Base-by-base conservation (phyloP, 1,140 invertebrate genomes). In the Solenopsis fugax region DNA sequence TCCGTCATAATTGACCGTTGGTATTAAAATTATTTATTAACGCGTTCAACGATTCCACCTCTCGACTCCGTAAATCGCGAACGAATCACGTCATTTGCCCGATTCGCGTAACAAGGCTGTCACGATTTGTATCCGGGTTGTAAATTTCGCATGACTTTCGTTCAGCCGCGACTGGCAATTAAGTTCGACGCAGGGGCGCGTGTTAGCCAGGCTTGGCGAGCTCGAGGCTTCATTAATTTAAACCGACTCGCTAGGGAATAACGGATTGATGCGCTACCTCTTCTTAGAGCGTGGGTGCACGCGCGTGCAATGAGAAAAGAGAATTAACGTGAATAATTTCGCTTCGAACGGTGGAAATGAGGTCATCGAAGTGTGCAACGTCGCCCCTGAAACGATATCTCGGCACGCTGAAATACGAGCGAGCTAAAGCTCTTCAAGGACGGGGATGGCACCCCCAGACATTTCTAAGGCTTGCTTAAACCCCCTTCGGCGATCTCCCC, bases 271-370 rank as follows among this genome's bases (percentile, higher is more conserved):
- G 50, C 48, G 48, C 16, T 21, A 24, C n/a, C 12, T 45, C 7
- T 54, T 64, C 45, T 62, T 60, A 48, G 7, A 16, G 41, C 4
- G 41, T 6, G 41, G 29, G 29, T 29, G 29, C 29, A 29, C 29
- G 16, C 18, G 37, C 37, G 18, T n/a, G 37, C 58, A 29, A 16
- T 18, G n/a, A 54, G 45, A 58, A 69, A 16, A 29, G 37, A 48
- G 37, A 58, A 62, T 73, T 73, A 73, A 50, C n/a, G 56, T 73
- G 56, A 84, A 84, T 84, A 84, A 84, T 75, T 73, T 75, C n/a
- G 2, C 54, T 13, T 50, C 50, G 37, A 73, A 73, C 24, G 24
- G 16, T 62, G 12, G 29, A 75, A 84, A 73, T 13, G 54, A 73
- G 54, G 71, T 73, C 41, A 45, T 84, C 18, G 24, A 75, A 60